Conservation (phyloP, 2,888 invertebrate genomes). For the Lycocerus yunnanus region DNA sequence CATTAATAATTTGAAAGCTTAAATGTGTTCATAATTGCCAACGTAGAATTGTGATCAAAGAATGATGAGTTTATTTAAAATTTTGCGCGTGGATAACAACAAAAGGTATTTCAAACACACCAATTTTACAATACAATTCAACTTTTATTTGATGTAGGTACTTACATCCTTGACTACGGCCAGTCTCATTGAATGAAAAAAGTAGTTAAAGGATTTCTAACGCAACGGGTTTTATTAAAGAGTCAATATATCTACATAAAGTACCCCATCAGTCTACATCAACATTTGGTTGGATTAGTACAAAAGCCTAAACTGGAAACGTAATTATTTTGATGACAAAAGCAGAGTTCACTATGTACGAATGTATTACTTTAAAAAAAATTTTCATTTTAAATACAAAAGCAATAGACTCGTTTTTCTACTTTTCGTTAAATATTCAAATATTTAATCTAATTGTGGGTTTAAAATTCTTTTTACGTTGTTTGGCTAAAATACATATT, state of each 20-base stretch:
- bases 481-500: background rate
- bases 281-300: conserved; percentile 14
- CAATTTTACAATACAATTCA: background rate
- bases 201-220: conserved; percentile 12
- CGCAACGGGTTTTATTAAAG: conserved; percentile 15
- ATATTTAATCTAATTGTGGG: background rate
- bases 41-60: background rate
- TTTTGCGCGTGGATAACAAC: background rate
- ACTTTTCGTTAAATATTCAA: background rate
- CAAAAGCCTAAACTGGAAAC: conserved; percentile 25
- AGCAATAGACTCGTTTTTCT: background rate
- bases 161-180: background rate
- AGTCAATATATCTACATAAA: conserved; percentile 19
- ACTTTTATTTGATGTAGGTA: too few species aligned
- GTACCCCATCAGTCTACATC: conserved; percentile 7
- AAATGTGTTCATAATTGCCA: background rate
- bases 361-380: background rate
- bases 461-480: background rate
- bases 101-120: background rate
- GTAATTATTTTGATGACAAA: conserved; percentile 28
- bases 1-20: background rate
- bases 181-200: background rate
- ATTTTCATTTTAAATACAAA: background rate
- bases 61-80: background rate
- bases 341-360: conserved; percentile 14